Evolutionary conservation across 2,888 invertebrate genomes (phyloP), one percentile per base, ranked within the genome.

Genomic region (Diaperis boleti): DNA sequence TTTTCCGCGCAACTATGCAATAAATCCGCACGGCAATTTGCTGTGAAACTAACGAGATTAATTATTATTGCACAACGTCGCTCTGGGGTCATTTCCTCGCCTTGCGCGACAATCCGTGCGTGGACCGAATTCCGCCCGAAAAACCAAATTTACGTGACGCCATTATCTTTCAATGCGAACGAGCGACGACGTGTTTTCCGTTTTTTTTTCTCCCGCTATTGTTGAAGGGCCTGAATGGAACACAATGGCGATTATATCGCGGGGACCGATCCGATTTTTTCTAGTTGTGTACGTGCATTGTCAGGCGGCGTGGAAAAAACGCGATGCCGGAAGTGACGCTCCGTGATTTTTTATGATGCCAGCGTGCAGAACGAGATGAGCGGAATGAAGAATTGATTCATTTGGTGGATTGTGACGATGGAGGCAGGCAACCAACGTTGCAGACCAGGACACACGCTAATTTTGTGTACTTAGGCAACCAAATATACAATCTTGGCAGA

Each of bases 331-430:
- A 61, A 54, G 61, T 55, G 45, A 61, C 55, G 61, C 55, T 61
- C 13, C 37, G 29, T 61, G 45, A 85, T 39, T 85, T 86, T 73
- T 88, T 87, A 76, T 52, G 22, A 85, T 85, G n/a, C 69, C 83
- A 82, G 68, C 85, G 82, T 37, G 81, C 78, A 78, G 83, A 84
- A 75, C 84, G 84, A 71, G 87, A 81, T 62, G 85, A 85, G 84
- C 85, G 86, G 15, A 8, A 15, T 1, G n/a, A 17, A 31, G 6
- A 11, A 47, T 31, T 15, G 10, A 47, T 8, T 2, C 11, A 33
- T 11, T 1, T n/a, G 11, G 31, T 8, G n/a, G 11, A 33, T n/a
- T 3, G 4, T 22, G 2, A 33, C 6, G 10, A 33, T 10, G 10
- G 1, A 5, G 4, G 10, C 15, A 39, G 39, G 39, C 39, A 39